Conservation (phyloP, 2,797 vertebrate genomes). For the Smutsia temminckii region DNA sequence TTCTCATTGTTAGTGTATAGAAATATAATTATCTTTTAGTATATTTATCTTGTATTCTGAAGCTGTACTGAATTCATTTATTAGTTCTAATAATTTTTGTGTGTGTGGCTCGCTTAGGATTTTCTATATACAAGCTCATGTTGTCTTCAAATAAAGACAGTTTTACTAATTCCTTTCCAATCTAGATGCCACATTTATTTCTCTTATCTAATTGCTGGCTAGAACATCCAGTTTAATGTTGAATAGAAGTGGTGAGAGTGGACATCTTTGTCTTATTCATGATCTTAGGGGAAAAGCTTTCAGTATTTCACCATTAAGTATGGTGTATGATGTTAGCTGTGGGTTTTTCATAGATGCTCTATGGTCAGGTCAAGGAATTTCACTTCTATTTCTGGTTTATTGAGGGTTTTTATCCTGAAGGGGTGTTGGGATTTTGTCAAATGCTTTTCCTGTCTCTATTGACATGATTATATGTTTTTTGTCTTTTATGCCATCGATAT, state of each 20-base stretch:
- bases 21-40: neutral
- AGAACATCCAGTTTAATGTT: neutral
- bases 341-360: neutral
- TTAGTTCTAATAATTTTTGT: neutral
- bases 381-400: neutral
- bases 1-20: neutral
- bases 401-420: neutral
- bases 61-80: neutral
- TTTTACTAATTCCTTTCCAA: neutral
- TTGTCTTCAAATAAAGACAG: neutral
- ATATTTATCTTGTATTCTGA: neutral
- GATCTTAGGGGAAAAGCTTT: neutral
- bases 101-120: neutral
- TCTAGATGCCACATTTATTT: neutral
- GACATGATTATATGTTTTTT: neutral
- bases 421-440: neutral
- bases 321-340: neutral
- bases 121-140: neutral
- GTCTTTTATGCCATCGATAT: neutral
- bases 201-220: neutral
- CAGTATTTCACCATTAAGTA: neutral
- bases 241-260: neutral
- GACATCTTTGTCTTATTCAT: neutral
- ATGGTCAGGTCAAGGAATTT: neutral
- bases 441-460: neutral